A percentile compares a stretch with the other conserved stretches of the same genome.
These are phyloP conservation scores for Amblyornis subalaris DNA, from an alignment of 2,113 vertebrate species.

Conservation along the genomic window DNA sequence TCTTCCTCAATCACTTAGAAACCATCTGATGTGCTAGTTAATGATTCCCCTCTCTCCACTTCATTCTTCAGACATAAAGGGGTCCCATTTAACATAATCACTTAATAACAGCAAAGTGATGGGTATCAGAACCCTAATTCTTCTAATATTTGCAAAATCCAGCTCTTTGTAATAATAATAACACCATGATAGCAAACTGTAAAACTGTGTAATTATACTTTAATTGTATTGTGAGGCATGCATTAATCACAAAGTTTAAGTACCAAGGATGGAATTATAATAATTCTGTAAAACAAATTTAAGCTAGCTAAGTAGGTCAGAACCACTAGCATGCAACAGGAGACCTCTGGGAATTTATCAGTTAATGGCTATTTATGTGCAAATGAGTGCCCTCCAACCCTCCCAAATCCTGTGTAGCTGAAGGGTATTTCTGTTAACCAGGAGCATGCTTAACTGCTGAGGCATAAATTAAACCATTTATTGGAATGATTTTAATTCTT, in stretches of 20 bases:
- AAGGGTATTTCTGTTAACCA: slow-evolving; percentile 91
- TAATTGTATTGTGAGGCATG: slow-evolving; percentile 94
- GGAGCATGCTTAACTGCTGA: slow-evolving; percentile 82
- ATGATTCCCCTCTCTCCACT: slow-evolving; percentile 67
- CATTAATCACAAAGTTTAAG: slow-evolving; percentile 95
- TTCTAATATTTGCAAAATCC: slow-evolving; percentile 90
- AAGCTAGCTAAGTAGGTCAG: slow-evolving; percentile 94
- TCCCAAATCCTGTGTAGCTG: slow-evolving; percentile 83
- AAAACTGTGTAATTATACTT: slow-evolving; percentile 91
- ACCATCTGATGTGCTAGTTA: slow-evolving; percentile 55
- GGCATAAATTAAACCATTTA: slow-evolving; percentile 85
- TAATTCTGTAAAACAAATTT: slow-evolving; percentile 92
- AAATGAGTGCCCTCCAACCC: slow-evolving; percentile 94
- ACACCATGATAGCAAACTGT: slow-evolving; percentile 85
- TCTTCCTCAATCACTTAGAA: slow-evolving; percentile 48
- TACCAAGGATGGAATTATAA: slow-evolving; percentile 89
- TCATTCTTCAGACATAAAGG: slow-evolving; percentile 72
- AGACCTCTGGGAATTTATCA: slow-evolving; percentile 85
- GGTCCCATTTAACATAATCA: slow-evolving; percentile 77
- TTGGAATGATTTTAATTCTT: slow-evolving; percentile 79
- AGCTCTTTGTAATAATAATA: slow-evolving; percentile 85
- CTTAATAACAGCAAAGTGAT: slow-evolving; percentile 77
- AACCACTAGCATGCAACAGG: slow-evolving; percentile 84
- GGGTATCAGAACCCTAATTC: slow-evolving; percentile 85
- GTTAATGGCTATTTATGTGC: slow-evolving; percentile 96